phyloP scores from a whole-genome alignment of 2,797 vertebrate genomes.

The Fistularia tabacaria region DNA sequence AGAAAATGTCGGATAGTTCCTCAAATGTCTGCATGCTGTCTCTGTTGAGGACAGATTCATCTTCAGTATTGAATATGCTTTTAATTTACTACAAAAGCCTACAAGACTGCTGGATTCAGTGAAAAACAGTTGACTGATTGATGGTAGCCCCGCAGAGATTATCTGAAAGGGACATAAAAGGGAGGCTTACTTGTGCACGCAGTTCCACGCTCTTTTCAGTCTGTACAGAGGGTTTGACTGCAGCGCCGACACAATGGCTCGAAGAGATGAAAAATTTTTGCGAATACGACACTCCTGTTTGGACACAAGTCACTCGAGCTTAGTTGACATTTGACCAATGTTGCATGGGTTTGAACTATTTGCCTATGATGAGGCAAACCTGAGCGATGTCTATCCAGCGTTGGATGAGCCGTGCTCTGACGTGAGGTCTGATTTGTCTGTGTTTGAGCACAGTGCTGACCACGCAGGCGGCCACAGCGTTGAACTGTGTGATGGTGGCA shows the following conservation, averaged over 20 bases:
- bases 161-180: not conserved
- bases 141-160: not conserved
- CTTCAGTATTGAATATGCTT: too few relatives aligned
- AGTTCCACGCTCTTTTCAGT: conserved; percentile 87
- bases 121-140: too few relatives aligned
- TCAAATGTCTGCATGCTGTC: conserved; percentile 89
- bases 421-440: conserved; percentile 82
- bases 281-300: conserved; percentile 91
- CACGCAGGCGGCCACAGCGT: conserved; percentile 86
- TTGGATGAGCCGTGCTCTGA: conserved; percentile 88
- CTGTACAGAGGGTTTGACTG: conserved; percentile 93
- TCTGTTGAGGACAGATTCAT: conserved; percentile 55
- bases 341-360: too few relatives aligned
- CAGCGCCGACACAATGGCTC: conserved; percentile 89
- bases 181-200: conserved; percentile 85
- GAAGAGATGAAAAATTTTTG: conserved; percentile 96
- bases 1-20: conserved; percentile 94
- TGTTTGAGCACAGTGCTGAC: conserved; percentile 84
- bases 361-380: conserved; percentile 51
- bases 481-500: conserved; percentile 92
- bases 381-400: conserved; percentile 94
- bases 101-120: not conserved
- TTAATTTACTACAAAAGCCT: not conserved
- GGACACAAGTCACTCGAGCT: not conserved
- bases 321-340: not conserved